Evolutionary conservation across 1,140 invertebrate species (phyloP).

Genomic region (Ips typographus): DNA sequence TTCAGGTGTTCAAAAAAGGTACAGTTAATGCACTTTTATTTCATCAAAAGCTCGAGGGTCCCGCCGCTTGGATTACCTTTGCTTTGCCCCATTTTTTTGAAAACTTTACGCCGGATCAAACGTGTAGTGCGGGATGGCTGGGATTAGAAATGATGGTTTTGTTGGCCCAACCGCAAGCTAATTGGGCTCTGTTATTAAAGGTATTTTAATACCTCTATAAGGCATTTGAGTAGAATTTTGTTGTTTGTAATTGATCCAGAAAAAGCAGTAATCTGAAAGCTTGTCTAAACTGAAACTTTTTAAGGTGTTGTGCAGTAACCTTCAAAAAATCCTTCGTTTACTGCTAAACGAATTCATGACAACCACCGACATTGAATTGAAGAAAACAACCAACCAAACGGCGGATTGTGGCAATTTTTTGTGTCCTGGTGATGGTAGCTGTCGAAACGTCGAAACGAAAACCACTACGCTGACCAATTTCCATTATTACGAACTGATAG

Average conservation of each 20-base stretch:
- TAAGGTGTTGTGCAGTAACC: conserved; percentile 66
- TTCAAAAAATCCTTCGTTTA: conserved; percentile 55
- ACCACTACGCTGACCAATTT: conserved; percentile 50
- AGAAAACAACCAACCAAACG: conserved; percentile 39
- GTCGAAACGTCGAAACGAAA: conserved; percentile 42
- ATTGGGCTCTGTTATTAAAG: conserved; percentile 72
- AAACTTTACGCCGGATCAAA: conserved; percentile 52
- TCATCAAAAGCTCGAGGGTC: conserved; percentile 54
- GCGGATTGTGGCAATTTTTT: conserved; percentile 64
- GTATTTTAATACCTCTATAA: conserved; percentile 49
- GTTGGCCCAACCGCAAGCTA: conserved; percentile 71
- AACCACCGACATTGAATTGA: conserved; percentile 37
- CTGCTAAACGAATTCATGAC: conserved; percentile 45
- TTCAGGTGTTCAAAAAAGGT: conserved; percentile 57
- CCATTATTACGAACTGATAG: conserved; percentile 50
- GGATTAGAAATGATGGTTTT: conserved; percentile 70
- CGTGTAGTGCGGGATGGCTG: conserved; percentile 57
- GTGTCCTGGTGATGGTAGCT: conserved; percentile 57
- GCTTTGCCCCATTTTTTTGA: conserved; percentile 64
- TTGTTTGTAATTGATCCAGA: background rate
- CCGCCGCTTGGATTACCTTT: conserved; percentile 67
- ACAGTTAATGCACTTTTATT: conserved; percentile 58
- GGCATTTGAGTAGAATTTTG: background rate
- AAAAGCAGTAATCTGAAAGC: background rate
- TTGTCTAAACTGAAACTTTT: conserved; percentile 2